phyloP scores from a whole-genome alignment of 2,797 vertebrate genomes.

The Naso thynnoides region DNA sequence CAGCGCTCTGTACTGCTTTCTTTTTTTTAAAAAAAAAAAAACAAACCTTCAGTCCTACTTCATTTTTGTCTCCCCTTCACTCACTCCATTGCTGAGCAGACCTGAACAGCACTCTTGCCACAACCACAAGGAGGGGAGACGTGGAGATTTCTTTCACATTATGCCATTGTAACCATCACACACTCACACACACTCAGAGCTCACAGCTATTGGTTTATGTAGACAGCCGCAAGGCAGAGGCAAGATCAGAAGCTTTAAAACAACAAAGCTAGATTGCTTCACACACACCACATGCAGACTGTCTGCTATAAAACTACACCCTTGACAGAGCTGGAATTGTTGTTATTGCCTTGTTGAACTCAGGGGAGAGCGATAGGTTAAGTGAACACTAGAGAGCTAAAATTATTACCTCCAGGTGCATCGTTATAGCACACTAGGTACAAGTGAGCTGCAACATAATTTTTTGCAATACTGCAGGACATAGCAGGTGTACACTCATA shows the following conservation, averaged over 20 bases:
- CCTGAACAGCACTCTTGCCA: constrained; percentile 44
- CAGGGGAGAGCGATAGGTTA: constrained; percentile 30
- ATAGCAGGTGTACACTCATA: not conserved
- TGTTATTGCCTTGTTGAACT: constrained; percentile 43
- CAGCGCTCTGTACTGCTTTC: constrained; percentile 38
- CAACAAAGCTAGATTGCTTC: constrained; percentile 38
- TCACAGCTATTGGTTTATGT: constrained; percentile 45
- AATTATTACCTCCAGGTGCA: constrained; percentile 32
- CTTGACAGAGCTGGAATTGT: constrained; percentile 24
- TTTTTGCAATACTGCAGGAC: constrained; percentile 12
- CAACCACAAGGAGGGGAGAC: constrained; percentile 25
- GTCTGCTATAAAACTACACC: constrained; percentile 28
- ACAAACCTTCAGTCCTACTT: constrained; percentile 35
- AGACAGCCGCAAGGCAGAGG: constrained; percentile 40
- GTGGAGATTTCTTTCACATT: constrained; percentile 50
- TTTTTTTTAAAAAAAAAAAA: too few species aligned
- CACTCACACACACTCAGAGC: constrained; percentile 23
- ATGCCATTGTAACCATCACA: constrained; percentile 32
- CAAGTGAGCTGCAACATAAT: not conserved
- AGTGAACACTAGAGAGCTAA: constrained; percentile 32
- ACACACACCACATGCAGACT: constrained; percentile 40
- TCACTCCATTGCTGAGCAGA: constrained; percentile 36
- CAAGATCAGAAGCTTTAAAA: constrained; percentile 55
- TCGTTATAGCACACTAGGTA: not conserved
- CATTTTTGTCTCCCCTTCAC: constrained; percentile 41